Evolutionary conservation across 2,888 invertebrate genomes (phyloP).

Genomic region (Dolichopus griseipennis): DNA sequence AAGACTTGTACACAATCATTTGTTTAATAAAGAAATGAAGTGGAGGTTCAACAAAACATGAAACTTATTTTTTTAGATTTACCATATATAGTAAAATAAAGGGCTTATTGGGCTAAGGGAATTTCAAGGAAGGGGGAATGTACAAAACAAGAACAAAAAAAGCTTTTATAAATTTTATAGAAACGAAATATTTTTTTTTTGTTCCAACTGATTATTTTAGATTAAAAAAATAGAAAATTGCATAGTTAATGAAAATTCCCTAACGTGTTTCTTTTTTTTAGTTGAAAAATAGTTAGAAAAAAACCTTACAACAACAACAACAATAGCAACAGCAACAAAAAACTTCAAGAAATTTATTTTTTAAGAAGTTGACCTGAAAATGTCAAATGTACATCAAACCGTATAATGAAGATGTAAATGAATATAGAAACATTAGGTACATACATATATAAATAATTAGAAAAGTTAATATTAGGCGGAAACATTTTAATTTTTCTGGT

Average conservation of each 20-base stretch:
- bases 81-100: neutral
- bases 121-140: no score
- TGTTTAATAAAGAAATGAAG: neutral
- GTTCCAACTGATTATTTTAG: no score
- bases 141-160: no score
- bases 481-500: neutral
- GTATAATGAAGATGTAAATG: constrained; percentile 1
- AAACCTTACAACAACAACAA: no score
- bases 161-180: no score
- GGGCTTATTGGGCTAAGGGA: neutral
- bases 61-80: neutral
- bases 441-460: no score
- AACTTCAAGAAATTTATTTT: no score
- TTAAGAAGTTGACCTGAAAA: neutral
- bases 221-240: neutral
- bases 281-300: no score
- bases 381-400: neutral
- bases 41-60: neutral
- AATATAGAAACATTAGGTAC: neutral
- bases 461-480: neutral
- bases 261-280: no score
- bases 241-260: neutral
- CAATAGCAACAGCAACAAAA: no score
- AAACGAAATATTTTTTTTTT: no score
- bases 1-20: neutral